Evolutionary conservation across 2,113 vertebrate genomes (phyloP).

Genomic region (Platysternon megacephalum): DNA sequence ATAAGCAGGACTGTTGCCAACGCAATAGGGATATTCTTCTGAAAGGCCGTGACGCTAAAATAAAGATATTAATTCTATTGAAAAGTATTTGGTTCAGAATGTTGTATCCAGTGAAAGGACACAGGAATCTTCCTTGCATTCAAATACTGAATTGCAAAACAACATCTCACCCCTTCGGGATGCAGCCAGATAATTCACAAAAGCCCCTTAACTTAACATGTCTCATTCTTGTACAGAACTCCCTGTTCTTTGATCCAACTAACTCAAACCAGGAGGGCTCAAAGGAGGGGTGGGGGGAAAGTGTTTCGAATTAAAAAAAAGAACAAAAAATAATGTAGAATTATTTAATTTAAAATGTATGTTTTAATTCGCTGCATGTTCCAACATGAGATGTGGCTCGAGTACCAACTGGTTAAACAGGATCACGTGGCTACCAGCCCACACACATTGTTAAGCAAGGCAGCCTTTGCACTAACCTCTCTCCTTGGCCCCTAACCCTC

Average conservation of each 20-base stretch:
- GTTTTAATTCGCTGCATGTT: conserved; percentile 44
- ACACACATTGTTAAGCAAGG: conserved; percentile 3
- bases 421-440: conserved; percentile 61
- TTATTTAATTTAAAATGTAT: conserved; percentile 47
- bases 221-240: conserved; percentile 56
- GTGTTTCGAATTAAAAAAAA: conserved; percentile 64
- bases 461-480: neutral
- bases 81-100: conserved; percentile 13
- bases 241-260: conserved; percentile 67
- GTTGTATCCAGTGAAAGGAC: neutral
- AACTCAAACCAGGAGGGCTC: conserved; percentile 62
- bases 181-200: conserved; percentile 37
- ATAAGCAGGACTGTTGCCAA: neutral
- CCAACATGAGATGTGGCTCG: conserved; percentile 34
- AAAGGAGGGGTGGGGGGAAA: conserved; percentile 2
- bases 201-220: conserved; percentile 52
- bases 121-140: neutral
- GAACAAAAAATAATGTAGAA: conserved; percentile 25
- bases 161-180: neutral
- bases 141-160: neutral
- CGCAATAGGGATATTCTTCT: neutral
- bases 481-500: neutral
- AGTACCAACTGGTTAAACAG: conserved; percentile 39
- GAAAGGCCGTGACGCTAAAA: neutral
- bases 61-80: neutral